Evolutionary conservation across 2,113 vertebrate genomes (phyloP), one percentile per base, ranked within the genome.

Genomic region (Calyptommatus sinebrachiatus): DNA sequence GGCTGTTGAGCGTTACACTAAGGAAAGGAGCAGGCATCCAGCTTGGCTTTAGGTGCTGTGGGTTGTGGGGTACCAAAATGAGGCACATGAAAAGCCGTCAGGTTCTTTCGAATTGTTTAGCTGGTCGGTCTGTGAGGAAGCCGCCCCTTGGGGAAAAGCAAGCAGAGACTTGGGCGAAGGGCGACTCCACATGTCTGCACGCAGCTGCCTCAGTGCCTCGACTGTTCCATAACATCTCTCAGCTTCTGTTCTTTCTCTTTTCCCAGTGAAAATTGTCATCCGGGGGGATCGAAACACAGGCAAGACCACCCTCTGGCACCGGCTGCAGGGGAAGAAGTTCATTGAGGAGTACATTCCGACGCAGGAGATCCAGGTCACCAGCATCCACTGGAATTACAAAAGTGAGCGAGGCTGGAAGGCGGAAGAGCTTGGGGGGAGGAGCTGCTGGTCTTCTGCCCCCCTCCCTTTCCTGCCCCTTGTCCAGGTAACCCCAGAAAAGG

Each of bases 311-410:
- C 91, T 99, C 67, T 99, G 98, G 98, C 97, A 99, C 89, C 96
- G 98, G 76, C 95, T 99, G 67, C 98, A 99, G 90, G 98, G 98
- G 16, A 96, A 96, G 92, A 97, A 96, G 88, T 99, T 99, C 63
- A 90, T 98, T 91, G 98, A 99, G 89, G 98, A 99, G n/a, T 99
- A 99, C 88, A 96, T 99, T 46, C 98, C 98, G 79, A 99, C 98
- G 60, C 98, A 99, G 94, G 98, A 99, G 95, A 99, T 99, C 93
- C 98, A 99, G 88, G 98, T 97, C 92, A 99, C 98, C 88, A 99
- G 98, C 93, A 99, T 99, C 92, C 98, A 99, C 90, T 99, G 98
- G 98, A 99, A 96, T 91, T 99, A 99, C 78, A 99, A 99, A 94
- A 98, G 98, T 99, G 96, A 96, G 97, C 71, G 35, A 50, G 5